These are phyloP conservation scores for Epirrhoe tristata DNA, from an alignment of 2,888 invertebrate species.

Conservation along the genomic window DNA sequence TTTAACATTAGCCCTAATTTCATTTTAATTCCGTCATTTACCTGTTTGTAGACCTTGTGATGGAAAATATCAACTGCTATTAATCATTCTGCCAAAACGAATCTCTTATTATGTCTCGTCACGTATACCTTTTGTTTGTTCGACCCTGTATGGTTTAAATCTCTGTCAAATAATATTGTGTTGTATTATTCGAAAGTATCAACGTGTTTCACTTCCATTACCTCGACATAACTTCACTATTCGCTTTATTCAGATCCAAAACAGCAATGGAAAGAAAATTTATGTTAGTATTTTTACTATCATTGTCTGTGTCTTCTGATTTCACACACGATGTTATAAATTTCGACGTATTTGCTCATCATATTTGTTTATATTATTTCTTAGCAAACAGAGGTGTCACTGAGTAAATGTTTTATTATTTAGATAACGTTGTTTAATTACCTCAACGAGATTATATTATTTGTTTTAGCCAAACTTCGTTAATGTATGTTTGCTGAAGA, in stretches of 20 bases:
- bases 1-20: conserved; percentile 42
- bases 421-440: conserved; percentile 78
- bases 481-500: conserved; percentile 54
- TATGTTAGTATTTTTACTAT: neutral
- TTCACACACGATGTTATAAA: conserved; percentile 66
- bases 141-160: conserved; percentile 37
- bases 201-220: conserved; percentile 9
- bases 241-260: conserved; percentile 15
- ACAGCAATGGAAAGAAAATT: conserved; percentile 50
- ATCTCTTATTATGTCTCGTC: conserved; percentile 53
- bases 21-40: conserved; percentile 49
- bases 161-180: conserved; percentile 18
- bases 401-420: conserved; percentile 75
- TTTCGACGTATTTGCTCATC: conserved; percentile 73
- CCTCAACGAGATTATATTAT: conserved; percentile 68
- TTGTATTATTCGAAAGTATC: neutral
- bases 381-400: conserved; percentile 71
- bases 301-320: conserved; percentile 44
- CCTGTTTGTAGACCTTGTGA: conserved; percentile 67
- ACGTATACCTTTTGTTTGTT: conserved; percentile 42
- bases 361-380: conserved; percentile 76
- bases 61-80: conserved; percentile 57
- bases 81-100: conserved; percentile 67
- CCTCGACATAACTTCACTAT: neutral
- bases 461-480: conserved; percentile 61